phyloP scores from a whole-genome alignment of 2,797 vertebrate genomes.

The Pseudomugil tenellus region DNA sequence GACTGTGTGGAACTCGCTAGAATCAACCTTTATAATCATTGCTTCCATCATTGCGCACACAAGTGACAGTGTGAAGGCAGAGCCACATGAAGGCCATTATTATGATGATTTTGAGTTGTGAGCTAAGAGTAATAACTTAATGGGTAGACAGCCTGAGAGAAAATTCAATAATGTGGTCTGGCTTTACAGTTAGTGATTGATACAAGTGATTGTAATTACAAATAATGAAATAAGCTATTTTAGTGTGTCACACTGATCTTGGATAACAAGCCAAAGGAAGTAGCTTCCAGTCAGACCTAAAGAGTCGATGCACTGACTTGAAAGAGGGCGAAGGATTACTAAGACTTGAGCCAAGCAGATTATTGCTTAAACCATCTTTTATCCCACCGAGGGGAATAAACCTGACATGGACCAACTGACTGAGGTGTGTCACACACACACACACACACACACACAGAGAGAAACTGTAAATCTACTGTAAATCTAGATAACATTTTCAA shows the following conservation, averaged over 20 bases:
- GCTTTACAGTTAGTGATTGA: constrained; percentile 4
- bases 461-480: constrained; percentile 23
- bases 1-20: constrained; percentile 6
- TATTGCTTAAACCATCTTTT: constrained; percentile 51
- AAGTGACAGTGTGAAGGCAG: constrained; percentile 16
- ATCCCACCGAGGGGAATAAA: constrained; percentile 36
- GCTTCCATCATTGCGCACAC: constrained; percentile 18
- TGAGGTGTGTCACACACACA: constrained; percentile 21
- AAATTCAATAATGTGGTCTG: constrained; percentile 14
- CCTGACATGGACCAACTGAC: constrained; percentile 18
- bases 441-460: constrained; percentile 9
- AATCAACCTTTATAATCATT: constrained; percentile 24
- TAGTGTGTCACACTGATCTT: constrained; percentile 19
- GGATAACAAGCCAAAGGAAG: constrained; percentile 15
- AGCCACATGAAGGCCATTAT: constrained; percentile 11
- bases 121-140: constrained; percentile 14
- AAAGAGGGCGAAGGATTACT: constrained; percentile 31
- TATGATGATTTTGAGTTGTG: constrained; percentile 24
- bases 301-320: constrained; percentile 7
- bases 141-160: background rate
- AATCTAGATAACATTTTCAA: constrained; percentile 28
- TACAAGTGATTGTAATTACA: constrained; percentile 10
- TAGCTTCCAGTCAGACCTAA: constrained; percentile 21
- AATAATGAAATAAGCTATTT: constrained; percentile 26
- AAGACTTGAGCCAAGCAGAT: constrained; percentile 25